These are phyloP conservation scores for Drepana arcuata DNA, from an alignment of 1,140 invertebrate species.

Conservation along the genomic window DNA sequence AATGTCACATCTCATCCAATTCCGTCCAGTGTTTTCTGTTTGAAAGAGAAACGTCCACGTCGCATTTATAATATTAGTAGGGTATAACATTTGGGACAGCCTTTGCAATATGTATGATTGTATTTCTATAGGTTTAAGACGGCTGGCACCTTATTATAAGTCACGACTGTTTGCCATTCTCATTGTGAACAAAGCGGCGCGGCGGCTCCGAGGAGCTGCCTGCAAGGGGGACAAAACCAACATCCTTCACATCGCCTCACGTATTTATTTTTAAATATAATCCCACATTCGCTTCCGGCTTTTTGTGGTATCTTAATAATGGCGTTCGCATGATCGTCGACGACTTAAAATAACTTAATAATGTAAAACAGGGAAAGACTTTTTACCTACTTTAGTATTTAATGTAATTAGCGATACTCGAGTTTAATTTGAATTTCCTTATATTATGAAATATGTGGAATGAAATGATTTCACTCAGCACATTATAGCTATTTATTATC, in stretches of 20 bases:
- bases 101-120: no score
- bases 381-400: not conserved
- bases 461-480: not conserved
- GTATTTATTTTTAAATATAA: slow-evolving; percentile 66
- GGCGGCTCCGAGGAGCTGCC: slow-evolving; percentile 20
- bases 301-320: slow-evolving; percentile 54
- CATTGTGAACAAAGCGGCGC: slow-evolving; percentile 32
- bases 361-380: slow-evolving; percentile 1
- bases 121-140: no score
- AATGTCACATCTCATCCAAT: no score
- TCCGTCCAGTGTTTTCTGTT: no score
- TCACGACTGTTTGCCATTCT: slow-evolving; percentile 37
- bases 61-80: no score
- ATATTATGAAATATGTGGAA: not conserved
- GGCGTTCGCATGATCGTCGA: slow-evolving; percentile 30
- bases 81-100: no score
- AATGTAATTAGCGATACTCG: not conserved
- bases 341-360: slow-evolving; percentile 7
- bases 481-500: not conserved
- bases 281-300: slow-evolving; percentile 52
- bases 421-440: not conserved
- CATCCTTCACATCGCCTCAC: slow-evolving; percentile 48
- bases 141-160: no score
- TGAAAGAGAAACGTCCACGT: no score
- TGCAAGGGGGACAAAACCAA: slow-evolving; percentile 48